Evolutionary conservation across 2,888 invertebrate genomes (phyloP), one percentile per base, ranked within the genome.

Genomic region (Phalangium opilio): DNA sequence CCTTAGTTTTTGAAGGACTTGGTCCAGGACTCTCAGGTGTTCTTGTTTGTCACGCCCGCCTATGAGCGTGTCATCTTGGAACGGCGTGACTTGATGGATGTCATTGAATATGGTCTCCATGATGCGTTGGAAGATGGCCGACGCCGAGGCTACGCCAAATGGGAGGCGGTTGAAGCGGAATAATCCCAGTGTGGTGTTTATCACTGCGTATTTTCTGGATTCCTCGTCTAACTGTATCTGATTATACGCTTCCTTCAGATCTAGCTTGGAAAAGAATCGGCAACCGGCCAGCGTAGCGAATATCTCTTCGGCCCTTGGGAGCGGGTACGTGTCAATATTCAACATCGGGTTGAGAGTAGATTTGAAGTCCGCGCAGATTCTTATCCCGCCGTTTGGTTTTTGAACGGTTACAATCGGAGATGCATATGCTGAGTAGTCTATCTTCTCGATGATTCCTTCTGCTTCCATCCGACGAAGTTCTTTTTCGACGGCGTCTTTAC

Each of bases 41-140:
- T n/a, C n/a, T n/a, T n/a, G n/a, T n/a, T n/a, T n/a, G n/a, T n/a
- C n/a, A n/a, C n/a, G n/a, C n/a, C 18, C 38, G 10, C 15, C 18
- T 10, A 38, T 2, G 8, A 38, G 14, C 10, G 18, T 38, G 18
- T 38, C 4, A n/a, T 1, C 38, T 10, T 17, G 18, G 38, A 17
- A 38, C 3, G 8, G 18, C 3, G 3, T 17, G 38, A 38, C 38
- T 8, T 18, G 8, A n/a, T 15, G 8, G 18, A 38, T 14, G 5
- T 21, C 32, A 15, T 18, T 10, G 10, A 39, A 10, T 4, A 47
- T n/a, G 7, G 33, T 47, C 2, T 32, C 43, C 11, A 43, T 47
- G 35, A 42, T 19, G n/a, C 39, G 17, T 19, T 47, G 47, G 15
- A 47, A 47, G 4, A 47, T 39, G 8, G 43, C 43, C 14, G 43